These are phyloP conservation scores for Stegodyphus dumicola DNA, from an alignment of 1,140 invertebrate species.

Conservation along the genomic window DNA sequence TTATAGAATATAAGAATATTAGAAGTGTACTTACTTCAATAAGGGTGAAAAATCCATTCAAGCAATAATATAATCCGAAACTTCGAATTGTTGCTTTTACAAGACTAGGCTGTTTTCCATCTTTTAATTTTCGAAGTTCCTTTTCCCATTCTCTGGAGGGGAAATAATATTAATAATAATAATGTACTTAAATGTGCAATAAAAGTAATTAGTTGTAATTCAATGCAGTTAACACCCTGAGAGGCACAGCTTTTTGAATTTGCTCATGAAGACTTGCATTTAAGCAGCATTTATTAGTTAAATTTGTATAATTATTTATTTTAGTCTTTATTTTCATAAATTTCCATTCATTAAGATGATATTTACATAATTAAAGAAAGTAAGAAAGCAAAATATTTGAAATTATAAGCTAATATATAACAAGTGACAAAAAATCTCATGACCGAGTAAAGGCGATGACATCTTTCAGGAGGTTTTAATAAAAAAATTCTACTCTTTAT, in stretches of 20 bases:
- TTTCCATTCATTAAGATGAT: too few species aligned
- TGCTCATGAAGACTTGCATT: too few species aligned
- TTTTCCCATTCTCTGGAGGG: constrained; percentile 63
- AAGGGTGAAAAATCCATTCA: constrained; percentile 59
- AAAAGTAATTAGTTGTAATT: constrained; percentile 15
- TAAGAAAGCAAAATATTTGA: too few species aligned
- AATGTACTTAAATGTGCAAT: neutral
- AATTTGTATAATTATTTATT: too few species aligned
- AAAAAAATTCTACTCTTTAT: too few species aligned
- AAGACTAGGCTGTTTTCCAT: constrained; percentile 62
- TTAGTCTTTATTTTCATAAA: too few species aligned
- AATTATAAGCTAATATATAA: too few species aligned
- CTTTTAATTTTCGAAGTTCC: constrained; percentile 61
- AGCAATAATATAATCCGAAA: constrained; percentile 62
- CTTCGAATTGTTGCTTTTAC: constrained; percentile 50
- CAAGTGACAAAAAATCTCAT: neutral
- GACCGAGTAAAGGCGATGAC: neutral
- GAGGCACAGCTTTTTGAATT: neutral
- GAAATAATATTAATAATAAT: neutral
- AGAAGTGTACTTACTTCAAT: constrained; percentile 47
- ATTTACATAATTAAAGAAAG: too few species aligned
- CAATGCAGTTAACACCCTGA: neutral
- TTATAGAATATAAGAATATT: too few species aligned
- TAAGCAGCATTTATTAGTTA: too few species aligned
- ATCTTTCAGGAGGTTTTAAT: too few species aligned